phyloP scores from a whole-genome alignment of 2,888 invertebrate species.

The Acanthoscelides obtectus region DNA sequence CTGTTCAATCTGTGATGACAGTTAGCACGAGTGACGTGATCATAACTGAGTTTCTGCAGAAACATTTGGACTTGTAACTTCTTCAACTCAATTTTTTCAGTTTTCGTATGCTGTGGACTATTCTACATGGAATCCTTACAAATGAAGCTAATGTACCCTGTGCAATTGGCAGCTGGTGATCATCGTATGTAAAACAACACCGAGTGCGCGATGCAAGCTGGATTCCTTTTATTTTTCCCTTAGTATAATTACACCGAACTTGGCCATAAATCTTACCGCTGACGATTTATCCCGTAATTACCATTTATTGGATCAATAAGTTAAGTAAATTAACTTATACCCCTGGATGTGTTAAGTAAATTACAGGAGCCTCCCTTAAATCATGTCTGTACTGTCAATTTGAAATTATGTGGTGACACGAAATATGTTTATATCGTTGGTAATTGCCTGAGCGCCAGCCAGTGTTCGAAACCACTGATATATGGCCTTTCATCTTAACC shows the following conservation, averaged over 20 bases:
- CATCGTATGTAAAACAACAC: not conserved
- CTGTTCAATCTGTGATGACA: too few relatives aligned
- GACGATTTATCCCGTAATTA: conserved; percentile 25
- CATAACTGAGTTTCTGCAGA: too few relatives aligned
- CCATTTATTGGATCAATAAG: conserved; percentile 23
- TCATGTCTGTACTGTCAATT: conserved; percentile 21
- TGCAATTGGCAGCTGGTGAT: not conserved
- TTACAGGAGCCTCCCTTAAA: conserved; percentile 19
- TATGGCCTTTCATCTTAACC: not conserved
- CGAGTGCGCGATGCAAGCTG: not conserved
- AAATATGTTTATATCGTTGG: conserved; percentile 14
- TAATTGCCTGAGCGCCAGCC: conserved; percentile 11
- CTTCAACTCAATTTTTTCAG: too few relatives aligned
- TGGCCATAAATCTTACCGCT: conserved; percentile 18
- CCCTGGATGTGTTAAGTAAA: conserved; percentile 22
- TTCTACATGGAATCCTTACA: too few relatives aligned
- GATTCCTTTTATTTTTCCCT: not conserved
- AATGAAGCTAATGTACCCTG: too few relatives aligned
- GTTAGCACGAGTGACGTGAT: too few relatives aligned
- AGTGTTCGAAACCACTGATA: not conserved
- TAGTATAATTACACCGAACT: not conserved
- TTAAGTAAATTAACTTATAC: conserved; percentile 24
- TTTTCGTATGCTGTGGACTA: too few relatives aligned
- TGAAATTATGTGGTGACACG: conserved; percentile 20
- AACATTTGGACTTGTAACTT: too few relatives aligned